Conservation (phyloP, 2,888 invertebrate genomes). For the Rhingia rostrata region DNA sequence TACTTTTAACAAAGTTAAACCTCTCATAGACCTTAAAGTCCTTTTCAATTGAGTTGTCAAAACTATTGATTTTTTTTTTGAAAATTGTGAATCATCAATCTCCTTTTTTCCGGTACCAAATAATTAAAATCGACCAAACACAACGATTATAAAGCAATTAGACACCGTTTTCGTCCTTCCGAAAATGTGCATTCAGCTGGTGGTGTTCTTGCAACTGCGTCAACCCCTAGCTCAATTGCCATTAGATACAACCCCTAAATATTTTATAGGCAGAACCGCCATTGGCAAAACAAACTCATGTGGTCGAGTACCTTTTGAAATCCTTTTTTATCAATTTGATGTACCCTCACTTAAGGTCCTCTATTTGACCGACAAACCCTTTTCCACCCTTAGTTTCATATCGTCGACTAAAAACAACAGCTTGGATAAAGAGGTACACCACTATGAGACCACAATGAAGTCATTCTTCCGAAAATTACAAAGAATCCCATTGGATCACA, state of each 20-base stretch:
- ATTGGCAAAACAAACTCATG: slow-evolving; percentile 72
- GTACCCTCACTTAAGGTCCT: slow-evolving; percentile 28
- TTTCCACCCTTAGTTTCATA: slow-evolving; percentile 41
- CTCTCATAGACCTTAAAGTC: not conserved
- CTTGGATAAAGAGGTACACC: slow-evolving; percentile 63
- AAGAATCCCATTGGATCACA: slow-evolving; percentile 70
- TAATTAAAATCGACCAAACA: slow-evolving; percentile 58
- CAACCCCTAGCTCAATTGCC: slow-evolving; percentile 59
- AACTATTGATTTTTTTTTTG: not conserved
- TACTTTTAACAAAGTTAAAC: too few species aligned
- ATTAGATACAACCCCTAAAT: slow-evolving; percentile 64
- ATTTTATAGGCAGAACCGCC: slow-evolving; percentile 45
- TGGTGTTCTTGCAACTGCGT: slow-evolving; percentile 1
- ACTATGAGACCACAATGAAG: slow-evolving; percentile 64
- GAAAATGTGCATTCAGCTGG: slow-evolving; percentile 59
- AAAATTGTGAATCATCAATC: too few species aligned
- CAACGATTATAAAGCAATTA: slow-evolving; percentile 65
- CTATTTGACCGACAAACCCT: slow-evolving; percentile 30
- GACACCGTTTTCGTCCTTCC: slow-evolving; percentile 46
- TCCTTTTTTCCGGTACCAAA: not conserved
- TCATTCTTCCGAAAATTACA: slow-evolving; percentile 69
- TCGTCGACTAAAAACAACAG: slow-evolving; percentile 62
- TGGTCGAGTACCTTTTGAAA: slow-evolving; percentile 60
- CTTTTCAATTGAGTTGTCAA: not conserved
- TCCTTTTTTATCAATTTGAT: slow-evolving; percentile 35